These are phyloP conservation scores for Papilio polytes DNA, from an alignment of 1,140 invertebrate genomes.

Conservation along the genomic window DNA sequence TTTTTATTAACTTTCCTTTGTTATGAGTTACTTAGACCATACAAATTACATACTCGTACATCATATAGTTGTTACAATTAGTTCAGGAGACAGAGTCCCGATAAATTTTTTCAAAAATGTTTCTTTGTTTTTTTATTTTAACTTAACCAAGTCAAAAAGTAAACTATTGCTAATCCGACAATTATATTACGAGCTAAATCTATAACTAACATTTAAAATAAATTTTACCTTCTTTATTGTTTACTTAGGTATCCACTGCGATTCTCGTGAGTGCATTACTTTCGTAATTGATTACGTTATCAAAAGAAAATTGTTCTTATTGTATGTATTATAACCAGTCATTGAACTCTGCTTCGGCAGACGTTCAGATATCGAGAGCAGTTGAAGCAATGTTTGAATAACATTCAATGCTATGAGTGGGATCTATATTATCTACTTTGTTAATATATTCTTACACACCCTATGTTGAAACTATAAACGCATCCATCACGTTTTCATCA, in stretches of 20 bases:
- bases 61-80: too few species aligned
- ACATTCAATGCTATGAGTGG: not conserved
- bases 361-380: not conserved
- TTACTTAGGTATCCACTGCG: not conserved
- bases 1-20: too few species aligned
- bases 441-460: not conserved
- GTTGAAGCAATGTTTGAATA: conserved; percentile 26
- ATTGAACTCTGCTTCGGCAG: conserved; percentile 5
- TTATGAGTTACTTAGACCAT: too few species aligned
- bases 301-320: conserved; percentile 13
- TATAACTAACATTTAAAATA: not conserved
- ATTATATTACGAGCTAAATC: not conserved
- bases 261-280: not conserved
- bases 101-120: too few species aligned
- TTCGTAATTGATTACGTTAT: conserved; percentile 2
- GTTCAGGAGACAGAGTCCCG: too few species aligned
- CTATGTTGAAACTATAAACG: not conserved
- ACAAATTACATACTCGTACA: too few species aligned
- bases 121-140: too few species aligned
- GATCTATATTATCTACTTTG: not conserved
- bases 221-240: not conserved
- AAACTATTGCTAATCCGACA: not conserved
- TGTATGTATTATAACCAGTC: not conserved
- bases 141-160: too few species aligned
- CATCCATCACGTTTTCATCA: not conserved